Evolutionary conservation across 2,888 invertebrate species (phyloP), one percentile per base, ranked within the genome.

Genomic region (Rhodophaea formosa): DNA sequence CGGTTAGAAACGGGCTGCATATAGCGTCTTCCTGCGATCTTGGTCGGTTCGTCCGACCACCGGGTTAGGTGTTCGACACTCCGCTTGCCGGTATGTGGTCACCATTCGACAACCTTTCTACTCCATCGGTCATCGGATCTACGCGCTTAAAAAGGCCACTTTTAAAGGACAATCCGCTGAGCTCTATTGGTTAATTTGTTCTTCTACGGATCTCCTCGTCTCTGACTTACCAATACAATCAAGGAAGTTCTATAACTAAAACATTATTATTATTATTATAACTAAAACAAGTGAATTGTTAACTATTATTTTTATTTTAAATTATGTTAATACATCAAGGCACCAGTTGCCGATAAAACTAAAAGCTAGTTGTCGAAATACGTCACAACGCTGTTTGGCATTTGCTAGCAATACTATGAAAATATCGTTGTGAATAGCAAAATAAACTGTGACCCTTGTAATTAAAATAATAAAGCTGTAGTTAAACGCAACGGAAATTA

Each of bases 291-390:
- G 16, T 0, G 39, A 16, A n/a, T 39, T 35, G 35, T 51, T 51
- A 51, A 51, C 16, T 51, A 35, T 35, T 39, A 71, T 77, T 78
- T 75, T 82, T 80, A 74, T 77, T 75, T 77, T 76, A 75, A 74
- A 74, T 70, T 73, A 71, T 78, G 78, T 82, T 85, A 84, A 83
- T 86, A 88, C 82, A 82, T 81, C 62, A 77, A 81, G 85, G 82
- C 87, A 78, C 72, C 75, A 64, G 65, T 65, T 74, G 79, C 80
- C 81, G 65, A 73, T 67, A 67, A 66, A 84, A 82, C 77, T 86
- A 85, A 84, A 77, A 76, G 71, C 75, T 81, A 80, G 29, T 72
- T 74, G 77, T 74, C 71, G 73, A 74, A 75, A 75, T 75, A 70
- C 62, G 64, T 72, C 58, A 58, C 51, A 68, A 70, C 75, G 63